Percentiles rank a stretch among this genome's conserved stretches.
Evolutionary conservation across 2,113 vertebrate genomes (phyloP).

Genomic region (Platichthys stellatus): DNA sequence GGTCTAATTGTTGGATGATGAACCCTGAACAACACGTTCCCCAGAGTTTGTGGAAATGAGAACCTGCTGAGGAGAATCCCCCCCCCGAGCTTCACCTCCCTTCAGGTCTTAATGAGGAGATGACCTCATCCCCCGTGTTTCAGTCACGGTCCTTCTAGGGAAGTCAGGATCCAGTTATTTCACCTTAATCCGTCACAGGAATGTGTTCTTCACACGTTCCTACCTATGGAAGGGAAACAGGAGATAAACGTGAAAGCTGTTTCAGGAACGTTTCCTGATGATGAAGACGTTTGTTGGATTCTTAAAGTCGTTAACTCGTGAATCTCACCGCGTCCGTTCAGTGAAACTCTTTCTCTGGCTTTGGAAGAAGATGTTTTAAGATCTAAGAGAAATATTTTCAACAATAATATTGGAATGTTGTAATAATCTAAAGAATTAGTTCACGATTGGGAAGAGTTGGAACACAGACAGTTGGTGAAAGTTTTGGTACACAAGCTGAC

Average conservation of each 20-base stretch:
- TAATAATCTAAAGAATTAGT: no score
- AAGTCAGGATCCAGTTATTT: constrained; percentile 59
- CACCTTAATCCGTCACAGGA: constrained; percentile 71
- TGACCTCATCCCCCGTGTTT: constrained; percentile 45
- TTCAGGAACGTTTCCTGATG: background rate
- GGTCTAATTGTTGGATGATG: no score
- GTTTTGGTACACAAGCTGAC: no score
- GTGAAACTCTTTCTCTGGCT: background rate
- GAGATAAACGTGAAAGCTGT: constrained; percentile 23
- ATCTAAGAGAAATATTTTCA: no score
- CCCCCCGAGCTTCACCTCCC: background rate
- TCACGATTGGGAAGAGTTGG: no score
- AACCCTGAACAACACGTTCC: no score
- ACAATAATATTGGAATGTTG: background rate
- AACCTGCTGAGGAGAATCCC: background rate
- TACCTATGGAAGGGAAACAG: constrained; percentile 36
- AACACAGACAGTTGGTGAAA: no score
- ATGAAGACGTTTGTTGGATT: background rate
- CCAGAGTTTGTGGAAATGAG: no score
- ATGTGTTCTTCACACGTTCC: constrained; percentile 22
- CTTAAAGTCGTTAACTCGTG: background rate
- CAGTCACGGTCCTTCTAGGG: constrained; percentile 66
- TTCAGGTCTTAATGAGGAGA: constrained; percentile 36
- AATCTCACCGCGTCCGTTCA: no score
- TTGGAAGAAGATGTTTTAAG: background rate